Percentiles rank a stretch among this genome's conserved stretches.
Evolutionary conservation across 2,113 vertebrate genomes (phyloP).

Genomic region (Xenopus laevis): DNA sequence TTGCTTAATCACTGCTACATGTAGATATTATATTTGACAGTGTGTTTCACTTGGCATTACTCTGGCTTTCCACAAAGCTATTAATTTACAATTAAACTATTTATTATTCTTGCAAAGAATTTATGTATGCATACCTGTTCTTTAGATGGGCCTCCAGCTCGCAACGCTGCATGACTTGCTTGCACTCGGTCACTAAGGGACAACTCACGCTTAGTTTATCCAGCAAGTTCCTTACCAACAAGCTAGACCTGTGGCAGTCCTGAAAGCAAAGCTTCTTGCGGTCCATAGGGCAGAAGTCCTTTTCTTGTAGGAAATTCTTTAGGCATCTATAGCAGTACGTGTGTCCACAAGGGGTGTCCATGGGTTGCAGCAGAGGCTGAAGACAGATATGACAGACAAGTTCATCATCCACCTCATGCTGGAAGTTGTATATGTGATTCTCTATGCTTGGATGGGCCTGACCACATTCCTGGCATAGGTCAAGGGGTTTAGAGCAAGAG

Average conservation of each 20-base stretch:
- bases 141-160: conserved; percentile 87
- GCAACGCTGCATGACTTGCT: conserved; percentile 80
- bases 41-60: too few species aligned
- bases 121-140: conserved; percentile 71
- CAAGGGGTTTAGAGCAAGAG: conserved; percentile 1
- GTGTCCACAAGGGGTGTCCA: conserved; percentile 90
- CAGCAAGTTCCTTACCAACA: conserved; percentile 83
- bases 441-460: conserved; percentile 76
- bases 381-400: conserved; percentile 88
- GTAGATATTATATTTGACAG: too few species aligned
- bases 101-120: background rate
- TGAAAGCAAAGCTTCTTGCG: conserved; percentile 77
- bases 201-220: conserved; percentile 81
- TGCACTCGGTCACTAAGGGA: conserved; percentile 74
- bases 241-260: conserved; percentile 81
- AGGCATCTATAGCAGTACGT: conserved; percentile 86
- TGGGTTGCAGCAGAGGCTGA: conserved; percentile 81
- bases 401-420: conserved; percentile 86
- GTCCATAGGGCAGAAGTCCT: conserved; percentile 86
- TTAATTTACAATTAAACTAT: background rate
- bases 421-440: conserved; percentile 86
- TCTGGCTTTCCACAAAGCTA: background rate
- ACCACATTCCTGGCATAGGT: conserved; percentile 81
- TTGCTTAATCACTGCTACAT: too few species aligned
- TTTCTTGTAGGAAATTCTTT: conserved; percentile 83